These are phyloP conservation scores for Bicyclus anynana DNA, from an alignment of 1,140 invertebrate species.

Conservation along the genomic window DNA sequence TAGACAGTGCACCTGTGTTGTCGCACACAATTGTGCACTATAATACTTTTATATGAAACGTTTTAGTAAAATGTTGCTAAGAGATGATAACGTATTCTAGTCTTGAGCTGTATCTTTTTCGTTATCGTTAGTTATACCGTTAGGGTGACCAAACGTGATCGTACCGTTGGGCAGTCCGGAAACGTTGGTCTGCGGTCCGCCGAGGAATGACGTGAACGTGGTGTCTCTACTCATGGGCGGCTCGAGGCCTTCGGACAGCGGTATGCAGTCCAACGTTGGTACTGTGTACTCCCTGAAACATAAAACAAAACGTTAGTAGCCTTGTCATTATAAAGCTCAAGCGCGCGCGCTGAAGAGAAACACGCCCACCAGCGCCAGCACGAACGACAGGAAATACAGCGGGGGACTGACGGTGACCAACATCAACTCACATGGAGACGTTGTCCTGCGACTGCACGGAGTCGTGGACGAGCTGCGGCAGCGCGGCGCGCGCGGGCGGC, in stretches of 20 bases:
- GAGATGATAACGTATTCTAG: neutral
- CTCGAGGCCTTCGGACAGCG: slow-evolving; percentile 66
- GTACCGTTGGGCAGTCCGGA: slow-evolving; percentile 48
- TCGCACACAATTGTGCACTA: no score
- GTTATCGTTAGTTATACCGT: slow-evolving; percentile 20
- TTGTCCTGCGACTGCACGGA: slow-evolving; percentile 63
- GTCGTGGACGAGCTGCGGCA: slow-evolving; percentile 61
- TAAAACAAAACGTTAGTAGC: no score
- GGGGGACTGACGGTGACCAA: no score
- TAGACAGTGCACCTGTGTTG: no score
- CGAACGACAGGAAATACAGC: slow-evolving; percentile 59
- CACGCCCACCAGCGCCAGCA: slow-evolving; percentile 86
- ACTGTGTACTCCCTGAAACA: slow-evolving; percentile 68
- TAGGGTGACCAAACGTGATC: slow-evolving; percentile 33
- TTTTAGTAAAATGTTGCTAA: no score
- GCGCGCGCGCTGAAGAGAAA: slow-evolving; percentile 81
- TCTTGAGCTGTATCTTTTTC: slow-evolving; percentile 25
- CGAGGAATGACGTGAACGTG: slow-evolving; percentile 84
- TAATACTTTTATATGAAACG: no score
- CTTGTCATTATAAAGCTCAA: no score
- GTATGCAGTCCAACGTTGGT: slow-evolving; percentile 70
- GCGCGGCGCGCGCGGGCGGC: slow-evolving; percentile 26
- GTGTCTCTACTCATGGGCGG: slow-evolving; percentile 81
- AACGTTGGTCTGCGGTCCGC: slow-evolving; percentile 53
- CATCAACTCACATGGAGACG: slow-evolving; percentile 64